These are phyloP conservation scores for Calvadosia cruxmelitensis DNA, from an alignment of 30 jellyfish, hydroid and myxozoan species.

Conservation along the genomic window DNA sequence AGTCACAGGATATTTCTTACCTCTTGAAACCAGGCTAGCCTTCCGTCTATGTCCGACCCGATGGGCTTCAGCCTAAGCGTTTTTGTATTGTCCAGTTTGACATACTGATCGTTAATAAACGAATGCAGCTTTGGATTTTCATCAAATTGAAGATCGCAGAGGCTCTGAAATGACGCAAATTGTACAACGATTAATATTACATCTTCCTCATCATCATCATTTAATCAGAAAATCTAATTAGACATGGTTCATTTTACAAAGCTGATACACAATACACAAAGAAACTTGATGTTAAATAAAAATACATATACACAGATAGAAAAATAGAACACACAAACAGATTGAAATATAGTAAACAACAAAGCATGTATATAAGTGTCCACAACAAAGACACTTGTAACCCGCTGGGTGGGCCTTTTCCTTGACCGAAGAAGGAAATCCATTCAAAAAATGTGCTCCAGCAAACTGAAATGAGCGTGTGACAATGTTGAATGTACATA, in stretches of 20 bases:
- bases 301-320: not conserved
- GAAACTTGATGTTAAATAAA: not conserved
- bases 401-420: too few species aligned
- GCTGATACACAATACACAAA: not conserved
- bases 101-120: constrained; percentile 51
- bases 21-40: constrained; percentile 75
- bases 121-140: constrained; percentile 70
- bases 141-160: constrained; percentile 88
- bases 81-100: constrained; percentile 49
- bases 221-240: not conserved
- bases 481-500: too few species aligned
- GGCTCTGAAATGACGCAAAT: constrained; percentile 20
- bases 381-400: too few species aligned
- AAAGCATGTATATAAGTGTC: too few species aligned
- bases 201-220: not conserved
- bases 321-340: too few species aligned
- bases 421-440: too few species aligned
- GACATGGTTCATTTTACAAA: not conserved
- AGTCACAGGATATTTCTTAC: too few species aligned
- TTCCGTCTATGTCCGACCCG: constrained; percentile 74
- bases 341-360: too few species aligned
- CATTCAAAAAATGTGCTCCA: too few species aligned
- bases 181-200: not conserved
- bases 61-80: constrained; percentile 59
- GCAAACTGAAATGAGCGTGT: too few species aligned